phyloP scores from a whole-genome alignment of 1,140 invertebrate genomes.

The Palaemon carinicauda region DNA sequence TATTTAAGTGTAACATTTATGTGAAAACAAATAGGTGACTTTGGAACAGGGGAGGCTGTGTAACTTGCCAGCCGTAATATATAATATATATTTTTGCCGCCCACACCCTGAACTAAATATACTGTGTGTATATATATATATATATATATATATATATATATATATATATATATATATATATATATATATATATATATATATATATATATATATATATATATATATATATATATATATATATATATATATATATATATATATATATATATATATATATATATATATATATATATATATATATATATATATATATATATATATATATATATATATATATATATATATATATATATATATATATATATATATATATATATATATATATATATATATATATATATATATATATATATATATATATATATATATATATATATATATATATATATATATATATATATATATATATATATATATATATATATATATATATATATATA shows the following conservation, averaged over 20 bases:
- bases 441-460: no score
- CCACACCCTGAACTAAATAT: no score
- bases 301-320: constrained; percentile 4
- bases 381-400: neutral
- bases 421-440: no score
- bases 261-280: neutral
- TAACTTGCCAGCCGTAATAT: no score
- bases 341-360: neutral
- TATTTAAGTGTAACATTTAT: no score
- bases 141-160: constrained; percentile 30
- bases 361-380: no score
- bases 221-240: constrained; percentile 22
- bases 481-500: no score
- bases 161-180: constrained; percentile 29
- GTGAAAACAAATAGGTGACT: no score
- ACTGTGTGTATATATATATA: no score
- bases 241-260: neutral
- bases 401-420: neutral
- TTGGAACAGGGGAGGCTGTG: no score
- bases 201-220: constrained; percentile 32
- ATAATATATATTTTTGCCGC: no score
- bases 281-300: neutral
- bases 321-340: constrained; percentile 7
- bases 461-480: no score
- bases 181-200: constrained; percentile 32